These are phyloP conservation scores for Megathymus violae DNA, from an alignment of 1,140 invertebrate genomes.

Conservation along the genomic window DNA sequence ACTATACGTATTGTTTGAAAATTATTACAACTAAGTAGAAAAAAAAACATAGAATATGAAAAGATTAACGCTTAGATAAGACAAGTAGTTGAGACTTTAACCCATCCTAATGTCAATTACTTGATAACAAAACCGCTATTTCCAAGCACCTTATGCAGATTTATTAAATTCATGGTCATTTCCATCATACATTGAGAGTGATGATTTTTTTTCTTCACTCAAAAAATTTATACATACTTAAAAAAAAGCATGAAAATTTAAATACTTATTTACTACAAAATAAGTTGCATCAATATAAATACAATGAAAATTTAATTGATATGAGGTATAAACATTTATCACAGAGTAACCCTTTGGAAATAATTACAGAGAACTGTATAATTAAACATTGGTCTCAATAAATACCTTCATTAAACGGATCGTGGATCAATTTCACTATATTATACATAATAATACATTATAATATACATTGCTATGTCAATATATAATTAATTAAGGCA, in stretches of 20 bases:
- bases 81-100: background rate
- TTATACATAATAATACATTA: background rate
- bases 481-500: slow-evolving; percentile 52
- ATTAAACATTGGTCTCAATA: too few species aligned
- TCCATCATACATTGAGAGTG: background rate
- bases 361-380: too few species aligned
- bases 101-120: background rate
- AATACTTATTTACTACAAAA: too few species aligned
- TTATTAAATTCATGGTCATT: background rate
- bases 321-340: too few species aligned
- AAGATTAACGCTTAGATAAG: background rate
- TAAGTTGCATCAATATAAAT: too few species aligned
- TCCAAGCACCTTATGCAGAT: background rate
- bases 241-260: too few species aligned
- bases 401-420: too few species aligned
- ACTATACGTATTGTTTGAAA: slow-evolving; percentile 14
- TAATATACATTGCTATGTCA: slow-evolving; percentile 18
- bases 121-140: background rate
- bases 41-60: slow-evolving; percentile 5
- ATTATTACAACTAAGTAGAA: slow-evolving; percentile 12
- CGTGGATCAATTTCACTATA: background rate
- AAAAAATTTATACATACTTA: too few species aligned
- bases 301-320: too few species aligned
- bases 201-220: background rate
- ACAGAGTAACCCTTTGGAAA: too few species aligned